Evolutionary conservation across 2,113 vertebrate species (phyloP).

Genomic region (Caracal caracal): DNA sequence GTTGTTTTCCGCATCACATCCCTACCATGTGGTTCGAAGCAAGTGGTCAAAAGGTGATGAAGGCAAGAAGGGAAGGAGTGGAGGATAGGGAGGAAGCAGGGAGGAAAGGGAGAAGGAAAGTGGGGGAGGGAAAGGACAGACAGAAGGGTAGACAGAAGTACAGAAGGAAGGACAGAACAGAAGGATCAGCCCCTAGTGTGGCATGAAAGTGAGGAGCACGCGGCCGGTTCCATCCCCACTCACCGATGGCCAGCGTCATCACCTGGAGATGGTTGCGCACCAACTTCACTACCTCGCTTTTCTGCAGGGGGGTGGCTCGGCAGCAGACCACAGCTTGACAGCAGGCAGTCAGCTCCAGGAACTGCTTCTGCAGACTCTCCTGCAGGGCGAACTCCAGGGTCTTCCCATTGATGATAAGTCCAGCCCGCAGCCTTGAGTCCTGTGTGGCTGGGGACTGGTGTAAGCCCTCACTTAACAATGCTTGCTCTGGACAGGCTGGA

Average conservation of each 20-base stretch:
- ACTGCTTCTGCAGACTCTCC: constrained; percentile 84
- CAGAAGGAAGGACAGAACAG: neutral
- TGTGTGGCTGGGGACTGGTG: neutral
- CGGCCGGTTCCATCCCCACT: constrained; percentile 56
- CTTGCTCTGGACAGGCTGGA: fast-evolving
- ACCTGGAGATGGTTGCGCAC: constrained; percentile 87
- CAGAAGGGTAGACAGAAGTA: neutral
- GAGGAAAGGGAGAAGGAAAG: neutral
- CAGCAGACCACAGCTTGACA: constrained; percentile 92
- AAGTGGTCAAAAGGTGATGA: neutral
- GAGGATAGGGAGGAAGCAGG: neutral
- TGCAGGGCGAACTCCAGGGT: constrained; percentile 89
- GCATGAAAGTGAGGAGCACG: neutral
- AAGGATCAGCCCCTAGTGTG: neutral
- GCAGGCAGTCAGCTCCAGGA: constrained; percentile 86
- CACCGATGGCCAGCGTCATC: constrained; percentile 91
- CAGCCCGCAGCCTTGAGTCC: constrained; percentile 71
- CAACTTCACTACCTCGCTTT: constrained; percentile 90
- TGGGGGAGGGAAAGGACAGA: neutral
- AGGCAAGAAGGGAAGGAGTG: neutral
- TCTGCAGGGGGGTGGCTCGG: constrained; percentile 91
- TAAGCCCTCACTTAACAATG: neutral
- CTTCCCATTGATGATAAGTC: constrained; percentile 89
- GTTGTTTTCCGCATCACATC: neutral
- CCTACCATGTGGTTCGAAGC: neutral